Base-by-base conservation (phyloP, 2,888 invertebrate species). In the Tiliacea aurago region DNA sequence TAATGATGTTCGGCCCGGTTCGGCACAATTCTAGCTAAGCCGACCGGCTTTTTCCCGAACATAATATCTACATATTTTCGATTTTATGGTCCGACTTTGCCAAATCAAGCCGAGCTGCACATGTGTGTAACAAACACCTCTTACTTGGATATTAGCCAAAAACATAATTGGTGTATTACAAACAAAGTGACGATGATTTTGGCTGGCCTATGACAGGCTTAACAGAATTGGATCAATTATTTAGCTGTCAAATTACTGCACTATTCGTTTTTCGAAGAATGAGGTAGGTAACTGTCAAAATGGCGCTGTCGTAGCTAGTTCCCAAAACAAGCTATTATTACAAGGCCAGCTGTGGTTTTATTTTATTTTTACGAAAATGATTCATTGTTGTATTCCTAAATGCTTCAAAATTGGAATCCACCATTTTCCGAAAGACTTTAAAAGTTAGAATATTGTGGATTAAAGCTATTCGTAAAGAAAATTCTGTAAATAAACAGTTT, bases 131-230 rank as follows among this genome's bases (percentile, higher is more conserved):
- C n/a, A n/a, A 5, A n/a, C n/a, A n/a, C n/a, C 4, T 9, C n/a
- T n/a, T 4, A 18, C 28, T 49, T 76, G 76, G 76, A n/a, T 23
- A 7, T 15, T 4, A 33, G 81, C 78, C 78, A 78, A 49, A 41
- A 28, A 23, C 23, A 9, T 64, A 20, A 58, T 76, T 49, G 56
- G 49, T 76, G 5, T 59, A 28, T 28, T 13, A 61, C 6, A 78
- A 2, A 56, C 51, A 15, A 18, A n/a, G 11, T 59, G 37, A 73
- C 47, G 43, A 33, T 15, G 43, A n/a, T 43, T 56, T 73, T 79
- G 58, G 73, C 55, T 41, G 11, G 51, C 4, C 23, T 1, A 9
- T 4, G 20, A 15, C 45, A 15, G 20, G 11, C 33, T 80, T 0
- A 41, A 15, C n/a, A 45, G 58, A 74, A 74, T n/a, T 43, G 23